These are phyloP conservation scores for Oophaga sylvatica DNA, from an alignment of 2,797 vertebrate species.

Conservation along the genomic window DNA sequence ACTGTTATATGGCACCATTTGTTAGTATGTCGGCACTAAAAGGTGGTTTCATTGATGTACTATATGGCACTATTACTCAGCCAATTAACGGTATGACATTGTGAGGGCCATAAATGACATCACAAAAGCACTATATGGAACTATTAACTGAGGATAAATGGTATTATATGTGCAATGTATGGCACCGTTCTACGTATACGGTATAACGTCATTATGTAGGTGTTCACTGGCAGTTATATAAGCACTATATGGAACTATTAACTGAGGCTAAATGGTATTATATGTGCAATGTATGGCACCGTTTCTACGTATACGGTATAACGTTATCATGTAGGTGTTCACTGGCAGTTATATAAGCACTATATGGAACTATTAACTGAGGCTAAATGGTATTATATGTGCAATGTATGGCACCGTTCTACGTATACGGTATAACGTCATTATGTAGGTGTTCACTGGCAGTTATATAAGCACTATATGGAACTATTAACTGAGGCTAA, in stretches of 20 bases:
- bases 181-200: no score
- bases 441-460: background rate
- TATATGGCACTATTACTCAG: no score
- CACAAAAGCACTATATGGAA: background rate
- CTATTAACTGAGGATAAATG: background rate
- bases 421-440: background rate
- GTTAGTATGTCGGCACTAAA: no score
- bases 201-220: background rate
- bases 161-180: no score
- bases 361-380: background rate
- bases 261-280: no score
- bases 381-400: no score
- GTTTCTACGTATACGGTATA: background rate
- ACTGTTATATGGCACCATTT: no score
- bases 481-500: background rate
- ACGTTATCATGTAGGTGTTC: background rate
- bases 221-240: background rate
- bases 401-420: no score
- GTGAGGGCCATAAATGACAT: no score
- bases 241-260: background rate
- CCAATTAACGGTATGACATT: no score
- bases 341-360: background rate
- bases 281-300: no score
- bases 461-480: background rate
- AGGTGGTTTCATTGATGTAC: no score